Evolutionary conservation across 2,797 vertebrate genomes (phyloP), one percentile per base, ranked within the genome.

Genomic region (Paguma larvata): DNA sequence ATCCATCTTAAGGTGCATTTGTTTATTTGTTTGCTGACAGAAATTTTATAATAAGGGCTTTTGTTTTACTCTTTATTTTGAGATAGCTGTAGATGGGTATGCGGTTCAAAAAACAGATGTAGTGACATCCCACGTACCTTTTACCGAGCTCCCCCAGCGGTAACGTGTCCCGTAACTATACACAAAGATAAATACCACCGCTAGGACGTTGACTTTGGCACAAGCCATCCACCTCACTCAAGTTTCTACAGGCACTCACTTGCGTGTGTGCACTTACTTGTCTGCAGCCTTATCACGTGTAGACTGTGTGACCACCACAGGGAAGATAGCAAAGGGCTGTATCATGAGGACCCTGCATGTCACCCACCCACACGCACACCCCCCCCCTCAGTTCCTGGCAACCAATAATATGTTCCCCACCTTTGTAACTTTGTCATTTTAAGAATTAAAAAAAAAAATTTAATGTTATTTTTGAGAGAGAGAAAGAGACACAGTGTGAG

Each of bases 21-120:
- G 78, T 89, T 85, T 84, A 70, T 77, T 46, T 94, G 78, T 89
- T 85, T 84, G 62, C 53, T 62, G 44, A 75, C 82, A 85, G 65
- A 19, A 65, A 63, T 63, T 70, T 95, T 67, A 32, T 48, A 84
- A n/a, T 62, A 41, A 19, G 16, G 44, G 25, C 44, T 70, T 79
- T 83, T 59, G 25, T 89, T 90, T 77, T 18, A 19, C 44, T 83
- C 88, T 85, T 89, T 32, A 59, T 73, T 46, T 94, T 84, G 62
- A 91, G 32, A 48, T 46, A 68, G 53, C 70, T 85, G 2, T 70
- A 53, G 84, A 84, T 62, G 73, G 16, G 14, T 51, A 1, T 15
- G 32, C 44, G 18, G 32, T 56, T 63, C 16, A 53, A 34, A 85
- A 91, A 30, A 30, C n/a, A n/a, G 56, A 56, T n/a, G 8, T 30